Conservation (phyloP, 2,888 invertebrate species). For the Mactromeris polynyma region DNA sequence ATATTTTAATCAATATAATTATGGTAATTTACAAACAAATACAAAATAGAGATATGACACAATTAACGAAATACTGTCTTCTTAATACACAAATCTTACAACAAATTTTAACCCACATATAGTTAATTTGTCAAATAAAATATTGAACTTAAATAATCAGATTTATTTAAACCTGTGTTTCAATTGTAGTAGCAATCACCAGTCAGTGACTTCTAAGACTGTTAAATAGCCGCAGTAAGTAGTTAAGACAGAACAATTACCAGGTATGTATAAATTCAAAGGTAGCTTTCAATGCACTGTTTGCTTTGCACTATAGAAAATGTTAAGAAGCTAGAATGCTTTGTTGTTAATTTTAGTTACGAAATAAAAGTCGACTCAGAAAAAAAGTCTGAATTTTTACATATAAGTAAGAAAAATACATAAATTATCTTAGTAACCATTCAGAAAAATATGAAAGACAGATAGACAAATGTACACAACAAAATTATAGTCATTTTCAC, state of each 20-base stretch:
- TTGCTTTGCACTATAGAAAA: no score
- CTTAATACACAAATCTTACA: no score
- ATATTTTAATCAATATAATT: no score
- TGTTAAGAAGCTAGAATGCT: not conserved
- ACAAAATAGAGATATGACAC: no score
- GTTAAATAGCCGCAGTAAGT: not conserved
- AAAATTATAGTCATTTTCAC: not conserved
- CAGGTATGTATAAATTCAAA: not conserved
- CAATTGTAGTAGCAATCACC: no score
- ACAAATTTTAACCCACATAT: no score
- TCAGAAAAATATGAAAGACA: not conserved
- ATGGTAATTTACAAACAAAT: no score
- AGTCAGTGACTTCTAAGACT: not conserved
- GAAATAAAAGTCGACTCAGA: not conserved
- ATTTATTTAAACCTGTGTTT: no score
- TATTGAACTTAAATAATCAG: no score
- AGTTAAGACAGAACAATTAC: not conserved
- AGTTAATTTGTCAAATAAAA: no score
- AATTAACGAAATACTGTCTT: no score
- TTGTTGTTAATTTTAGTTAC: not conserved
- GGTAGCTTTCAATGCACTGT: not conserved
- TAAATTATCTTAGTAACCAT: not conserved
- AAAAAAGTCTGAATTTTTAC: not conserved
- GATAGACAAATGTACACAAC: not conserved
- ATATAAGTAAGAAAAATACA: not conserved